Conservation (phyloP, 2,113 vertebrate genomes). For the Entomyzon cyanotis region DNA sequence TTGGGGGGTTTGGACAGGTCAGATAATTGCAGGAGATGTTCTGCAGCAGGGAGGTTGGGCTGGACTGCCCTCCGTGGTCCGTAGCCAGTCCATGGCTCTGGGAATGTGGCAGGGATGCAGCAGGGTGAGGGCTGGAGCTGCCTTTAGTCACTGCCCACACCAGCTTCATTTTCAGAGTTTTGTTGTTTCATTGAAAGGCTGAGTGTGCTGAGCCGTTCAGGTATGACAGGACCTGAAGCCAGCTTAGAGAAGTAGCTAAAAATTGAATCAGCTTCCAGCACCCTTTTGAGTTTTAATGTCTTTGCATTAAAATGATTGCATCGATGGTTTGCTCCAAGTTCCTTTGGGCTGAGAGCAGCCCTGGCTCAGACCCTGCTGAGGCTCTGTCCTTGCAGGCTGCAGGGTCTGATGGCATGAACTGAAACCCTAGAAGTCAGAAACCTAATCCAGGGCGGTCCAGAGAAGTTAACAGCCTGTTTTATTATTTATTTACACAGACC, state of each 20-base stretch:
- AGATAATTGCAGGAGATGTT: accelerated
- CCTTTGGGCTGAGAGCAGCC: background rate
- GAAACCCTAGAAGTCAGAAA: conserved; percentile 81
- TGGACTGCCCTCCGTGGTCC: accelerated
- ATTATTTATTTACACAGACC: conserved; percentile 82
- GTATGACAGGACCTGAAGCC: background rate
- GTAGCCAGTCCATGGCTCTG: accelerated
- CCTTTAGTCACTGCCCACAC: background rate
- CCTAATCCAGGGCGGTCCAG: conserved; percentile 61
- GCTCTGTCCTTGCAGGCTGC: background rate
- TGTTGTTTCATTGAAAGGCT: background rate
- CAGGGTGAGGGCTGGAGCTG: background rate
- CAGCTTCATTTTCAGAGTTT: background rate
- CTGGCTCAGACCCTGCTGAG: background rate
- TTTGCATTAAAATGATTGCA: background rate
- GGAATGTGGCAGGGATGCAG: background rate
- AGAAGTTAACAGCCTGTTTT: conserved; percentile 44
- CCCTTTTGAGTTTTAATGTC: background rate
- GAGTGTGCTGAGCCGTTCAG: background rate
- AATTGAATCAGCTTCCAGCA: background rate
- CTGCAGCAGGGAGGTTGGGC: background rate
- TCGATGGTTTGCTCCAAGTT: background rate
- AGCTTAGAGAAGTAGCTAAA: background rate
- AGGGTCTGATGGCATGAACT: background rate
- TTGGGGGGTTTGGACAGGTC: background rate